Conservation (phyloP, 2,113 vertebrate genomes). For the Chionodraco myersi region DNA sequence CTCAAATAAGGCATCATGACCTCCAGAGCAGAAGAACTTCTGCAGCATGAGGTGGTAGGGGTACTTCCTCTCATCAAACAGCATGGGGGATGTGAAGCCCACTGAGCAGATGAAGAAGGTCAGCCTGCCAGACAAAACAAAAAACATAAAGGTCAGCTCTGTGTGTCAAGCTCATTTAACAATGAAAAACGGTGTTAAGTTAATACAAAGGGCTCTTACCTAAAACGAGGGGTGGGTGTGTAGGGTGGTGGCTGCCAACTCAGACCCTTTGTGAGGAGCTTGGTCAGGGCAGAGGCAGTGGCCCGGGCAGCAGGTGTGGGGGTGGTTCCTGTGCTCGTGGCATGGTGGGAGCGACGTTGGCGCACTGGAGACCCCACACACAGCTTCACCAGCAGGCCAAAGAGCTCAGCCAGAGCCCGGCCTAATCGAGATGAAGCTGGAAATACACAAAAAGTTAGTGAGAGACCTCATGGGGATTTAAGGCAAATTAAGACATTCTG, state of each 20-base stretch:
- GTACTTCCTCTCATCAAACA: slow-evolving; percentile 95
- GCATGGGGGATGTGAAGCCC: slow-evolving; percentile 95
- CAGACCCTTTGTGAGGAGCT: slow-evolving; percentile 93
- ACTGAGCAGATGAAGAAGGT: slow-evolving; percentile 97
- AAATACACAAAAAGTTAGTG: slow-evolving; percentile 9
- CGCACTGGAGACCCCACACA: slow-evolving; percentile 95
- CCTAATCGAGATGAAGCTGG: slow-evolving; percentile 92
- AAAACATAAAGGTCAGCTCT: background rate
- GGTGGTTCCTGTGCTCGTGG: slow-evolving; percentile 92
- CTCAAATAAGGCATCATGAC: slow-evolving; percentile 96
- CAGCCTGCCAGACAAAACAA: slow-evolving; percentile 79
- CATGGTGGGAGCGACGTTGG: slow-evolving; percentile 92
- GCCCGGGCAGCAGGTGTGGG: slow-evolving; percentile 93
- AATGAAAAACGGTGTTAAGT: background rate
- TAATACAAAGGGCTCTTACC: slow-evolving; percentile 74
- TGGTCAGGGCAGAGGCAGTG: slow-evolving; percentile 93
- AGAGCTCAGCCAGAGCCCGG: slow-evolving; percentile 92
- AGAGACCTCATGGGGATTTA: background rate
- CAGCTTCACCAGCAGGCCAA: slow-evolving; percentile 93
- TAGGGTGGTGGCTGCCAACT: slow-evolving; percentile 95
- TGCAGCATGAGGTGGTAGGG: slow-evolving; percentile 96
- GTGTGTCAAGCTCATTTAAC: background rate
- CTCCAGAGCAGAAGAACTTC: slow-evolving; percentile 95
- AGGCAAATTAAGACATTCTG: background rate
- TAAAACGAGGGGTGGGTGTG: slow-evolving; percentile 94